Percentiles rank a stretch among this genome's conserved stretches.
Conservation (phyloP, 2,797 vertebrate species). For the Chloroceryle amazona region DNA sequence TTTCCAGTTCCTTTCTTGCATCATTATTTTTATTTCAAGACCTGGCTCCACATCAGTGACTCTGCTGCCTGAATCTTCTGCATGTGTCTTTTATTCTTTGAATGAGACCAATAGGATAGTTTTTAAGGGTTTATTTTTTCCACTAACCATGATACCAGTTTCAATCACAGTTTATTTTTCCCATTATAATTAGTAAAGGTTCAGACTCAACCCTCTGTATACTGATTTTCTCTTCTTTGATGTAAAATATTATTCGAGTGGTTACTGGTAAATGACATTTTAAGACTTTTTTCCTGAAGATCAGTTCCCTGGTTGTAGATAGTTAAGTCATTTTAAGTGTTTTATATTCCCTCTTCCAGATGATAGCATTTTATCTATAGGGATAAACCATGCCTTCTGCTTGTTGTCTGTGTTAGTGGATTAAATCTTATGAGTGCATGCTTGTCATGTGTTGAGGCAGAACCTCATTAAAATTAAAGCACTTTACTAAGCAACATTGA, state of each 20-base stretch:
- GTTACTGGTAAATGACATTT: background rate
- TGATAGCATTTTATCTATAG: background rate
- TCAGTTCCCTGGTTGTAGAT: background rate
- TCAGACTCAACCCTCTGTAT: background rate
- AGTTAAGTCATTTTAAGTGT: background rate
- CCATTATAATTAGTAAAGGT: background rate
- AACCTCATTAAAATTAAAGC: conserved; percentile 20
- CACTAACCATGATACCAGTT: background rate
- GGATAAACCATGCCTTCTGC: background rate
- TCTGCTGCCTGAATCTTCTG: background rate
- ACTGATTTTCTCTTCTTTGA: background rate
- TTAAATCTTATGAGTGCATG: background rate
- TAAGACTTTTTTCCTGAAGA: background rate
- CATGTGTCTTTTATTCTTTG: background rate
- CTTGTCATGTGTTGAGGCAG: background rate
- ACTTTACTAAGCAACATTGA: background rate
- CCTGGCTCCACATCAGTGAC: background rate
- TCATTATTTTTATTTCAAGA: background rate
- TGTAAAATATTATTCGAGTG: background rate
- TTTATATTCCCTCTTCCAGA: background rate
- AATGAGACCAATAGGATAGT: background rate
- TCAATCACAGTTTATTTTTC: background rate
- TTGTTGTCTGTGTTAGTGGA: background rate
- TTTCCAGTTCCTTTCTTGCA: background rate
- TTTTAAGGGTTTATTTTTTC: background rate